Evolutionary conservation across 2,113 vertebrate genomes (phyloP).

Genomic region (Aegotheles bennettii): DNA sequence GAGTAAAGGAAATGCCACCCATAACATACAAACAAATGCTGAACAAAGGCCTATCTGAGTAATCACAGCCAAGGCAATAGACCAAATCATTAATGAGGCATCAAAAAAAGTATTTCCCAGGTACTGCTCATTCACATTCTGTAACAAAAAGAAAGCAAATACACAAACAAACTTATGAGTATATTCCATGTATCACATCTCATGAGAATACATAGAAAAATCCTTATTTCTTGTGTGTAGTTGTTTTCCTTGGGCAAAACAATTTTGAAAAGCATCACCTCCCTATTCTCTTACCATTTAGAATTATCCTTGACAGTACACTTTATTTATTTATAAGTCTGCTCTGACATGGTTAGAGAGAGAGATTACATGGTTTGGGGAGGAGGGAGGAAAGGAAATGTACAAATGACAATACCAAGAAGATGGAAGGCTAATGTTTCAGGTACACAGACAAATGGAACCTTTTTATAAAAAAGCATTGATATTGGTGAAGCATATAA

Average conservation of each 20-base stretch:
- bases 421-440: neutral
- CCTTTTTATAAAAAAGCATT: neutral
- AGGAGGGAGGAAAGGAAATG: neutral
- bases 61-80: conserved; percentile 76
- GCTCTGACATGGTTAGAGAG: neutral
- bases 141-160: conserved; percentile 7
- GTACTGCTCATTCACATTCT: conserved; percentile 80
- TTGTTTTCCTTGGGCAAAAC: neutral
- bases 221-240: neutral
- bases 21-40: conserved; percentile 87
- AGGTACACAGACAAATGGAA: neutral
- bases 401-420: neutral
- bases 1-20: conserved; percentile 89
- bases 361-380: neutral
- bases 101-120: conserved; percentile 90
- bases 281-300: neutral
- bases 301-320: neutral
- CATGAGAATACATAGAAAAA: neutral
- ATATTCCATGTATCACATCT: neutral
- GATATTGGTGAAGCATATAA: neutral
- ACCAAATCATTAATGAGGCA: conserved; percentile 85
- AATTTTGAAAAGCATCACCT: neutral
- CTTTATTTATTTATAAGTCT: neutral
- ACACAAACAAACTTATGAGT: neutral
- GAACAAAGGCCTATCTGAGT: conserved; percentile 86